Conservation (phyloP, 2,888 invertebrate genomes). For the Shargacucullia verbasci region DNA sequence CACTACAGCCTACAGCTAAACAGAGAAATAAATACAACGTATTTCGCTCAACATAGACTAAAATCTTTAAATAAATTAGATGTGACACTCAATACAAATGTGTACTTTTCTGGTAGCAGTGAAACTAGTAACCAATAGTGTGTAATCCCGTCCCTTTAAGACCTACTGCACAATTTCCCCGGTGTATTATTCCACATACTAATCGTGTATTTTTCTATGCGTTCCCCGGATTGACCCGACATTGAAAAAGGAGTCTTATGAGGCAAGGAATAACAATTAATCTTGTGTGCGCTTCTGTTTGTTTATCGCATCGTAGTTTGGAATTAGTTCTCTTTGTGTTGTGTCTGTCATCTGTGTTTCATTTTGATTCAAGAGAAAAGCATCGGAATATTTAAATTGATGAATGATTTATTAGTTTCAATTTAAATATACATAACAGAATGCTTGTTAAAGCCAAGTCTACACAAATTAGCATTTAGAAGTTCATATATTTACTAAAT, state of each 20-base stretch:
- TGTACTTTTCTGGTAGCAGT: neutral
- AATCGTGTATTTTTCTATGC: slow-evolving; percentile 80
- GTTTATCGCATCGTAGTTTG: slow-evolving; percentile 51
- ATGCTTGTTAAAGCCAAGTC: too few species aligned
- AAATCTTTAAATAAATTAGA: too few species aligned
- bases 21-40: too few species aligned
- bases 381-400: too few species aligned
- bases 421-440: too few species aligned
- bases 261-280: slow-evolving; percentile 88
- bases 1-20: neutral
- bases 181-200: slow-evolving; percentile 60
- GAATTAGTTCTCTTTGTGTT: slow-evolving; percentile 14
- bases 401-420: too few species aligned
- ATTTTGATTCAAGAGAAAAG: neutral
- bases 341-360: slow-evolving; percentile 42
- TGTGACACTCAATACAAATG: too few species aligned
- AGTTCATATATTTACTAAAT: too few species aligned
- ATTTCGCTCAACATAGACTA: too few species aligned
- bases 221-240: slow-evolving; percentile 65
- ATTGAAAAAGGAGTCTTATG: slow-evolving; percentile 90
- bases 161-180: slow-evolving; percentile 3
- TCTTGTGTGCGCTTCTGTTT: slow-evolving; percentile 59
- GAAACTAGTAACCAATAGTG: neutral
- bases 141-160: neutral
- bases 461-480: too few species aligned